Conservation (phyloP, 2,797 vertebrate species). For the Sylvia borin region DNA sequence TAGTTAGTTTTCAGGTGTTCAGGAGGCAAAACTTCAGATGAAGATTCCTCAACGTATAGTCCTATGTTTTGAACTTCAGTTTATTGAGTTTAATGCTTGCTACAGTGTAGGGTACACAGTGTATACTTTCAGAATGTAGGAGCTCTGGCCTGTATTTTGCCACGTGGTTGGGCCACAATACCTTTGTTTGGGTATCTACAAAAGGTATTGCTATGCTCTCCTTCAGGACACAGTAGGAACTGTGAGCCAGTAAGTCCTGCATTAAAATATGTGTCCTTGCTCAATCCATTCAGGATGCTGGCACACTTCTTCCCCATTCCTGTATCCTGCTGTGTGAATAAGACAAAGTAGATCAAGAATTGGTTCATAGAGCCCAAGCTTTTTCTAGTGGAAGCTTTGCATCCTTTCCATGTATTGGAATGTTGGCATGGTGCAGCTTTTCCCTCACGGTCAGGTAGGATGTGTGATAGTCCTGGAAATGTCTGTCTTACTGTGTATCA, state of each 20-base stretch:
- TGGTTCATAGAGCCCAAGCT: not conserved
- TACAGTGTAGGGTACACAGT: accelerated
- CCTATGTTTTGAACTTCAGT: not conserved
- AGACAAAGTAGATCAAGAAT: not conserved
- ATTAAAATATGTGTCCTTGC: not conserved
- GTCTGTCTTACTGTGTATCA: not conserved
- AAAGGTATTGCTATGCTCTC: not conserved
- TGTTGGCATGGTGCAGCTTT: not conserved
- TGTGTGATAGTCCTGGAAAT: not conserved
- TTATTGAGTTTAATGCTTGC: not conserved
- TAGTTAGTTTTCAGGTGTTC: not conserved
- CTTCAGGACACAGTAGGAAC: not conserved
- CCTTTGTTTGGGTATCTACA: not conserved
- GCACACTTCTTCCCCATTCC: not conserved
- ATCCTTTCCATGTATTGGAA: not conserved
- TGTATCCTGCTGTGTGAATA: not conserved
- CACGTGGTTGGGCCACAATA: not conserved
- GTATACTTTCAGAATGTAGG: not conserved
- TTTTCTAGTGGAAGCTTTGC: not conserved
- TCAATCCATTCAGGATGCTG: not conserved
- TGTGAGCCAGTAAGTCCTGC: not conserved
- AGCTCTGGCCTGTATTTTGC: not conserved
- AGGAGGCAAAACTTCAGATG: not conserved
- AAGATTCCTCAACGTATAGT: not conserved
- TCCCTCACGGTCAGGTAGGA: accelerated